Conservation (phyloP, 2,797 vertebrate species). For the Anas bahamensis region DNA sequence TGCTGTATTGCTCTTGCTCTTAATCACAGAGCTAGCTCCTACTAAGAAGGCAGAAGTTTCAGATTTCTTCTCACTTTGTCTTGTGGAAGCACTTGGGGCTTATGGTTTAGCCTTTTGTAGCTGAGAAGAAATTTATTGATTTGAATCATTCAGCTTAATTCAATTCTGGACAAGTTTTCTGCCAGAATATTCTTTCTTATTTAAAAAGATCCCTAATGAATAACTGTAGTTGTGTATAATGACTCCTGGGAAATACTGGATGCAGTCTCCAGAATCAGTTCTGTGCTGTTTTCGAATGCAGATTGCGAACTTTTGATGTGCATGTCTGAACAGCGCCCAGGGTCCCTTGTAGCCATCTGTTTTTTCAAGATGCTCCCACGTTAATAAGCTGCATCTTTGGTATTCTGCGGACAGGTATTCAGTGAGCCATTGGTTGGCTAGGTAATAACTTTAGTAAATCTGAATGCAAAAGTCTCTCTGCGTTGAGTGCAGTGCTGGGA, state of each 20-base stretch:
- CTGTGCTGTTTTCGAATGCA: neutral
- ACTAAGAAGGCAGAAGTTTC: neutral
- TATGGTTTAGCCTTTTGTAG: neutral
- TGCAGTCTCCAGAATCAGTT: neutral
- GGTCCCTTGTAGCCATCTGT: neutral
- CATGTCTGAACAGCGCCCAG: neutral
- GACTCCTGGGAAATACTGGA: neutral
- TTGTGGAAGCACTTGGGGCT: neutral
- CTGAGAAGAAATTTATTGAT: conserved; percentile 27
- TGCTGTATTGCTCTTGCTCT: neutral
- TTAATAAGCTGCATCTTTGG: neutral
- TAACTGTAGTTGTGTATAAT: conserved; percentile 6
- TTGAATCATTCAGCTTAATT: conserved; percentile 23
- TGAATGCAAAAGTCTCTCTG: neutral
- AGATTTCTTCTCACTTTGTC: neutral
- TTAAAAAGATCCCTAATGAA: conserved; percentile 44
- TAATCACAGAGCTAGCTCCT: neutral
- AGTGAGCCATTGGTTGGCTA: neutral
- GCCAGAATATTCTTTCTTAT: conserved; percentile 1
- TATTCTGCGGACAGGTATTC: neutral
- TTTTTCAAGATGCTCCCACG: neutral
- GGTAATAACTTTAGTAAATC: neutral
- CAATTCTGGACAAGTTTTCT: neutral
- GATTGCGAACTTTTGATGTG: neutral
- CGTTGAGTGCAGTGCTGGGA: neutral